Percentiles rank a stretch among this genome's conserved stretches.
Evolutionary conservation across 2,888 invertebrate species (phyloP).

Genomic region (Pyrgus malvae): DNA sequence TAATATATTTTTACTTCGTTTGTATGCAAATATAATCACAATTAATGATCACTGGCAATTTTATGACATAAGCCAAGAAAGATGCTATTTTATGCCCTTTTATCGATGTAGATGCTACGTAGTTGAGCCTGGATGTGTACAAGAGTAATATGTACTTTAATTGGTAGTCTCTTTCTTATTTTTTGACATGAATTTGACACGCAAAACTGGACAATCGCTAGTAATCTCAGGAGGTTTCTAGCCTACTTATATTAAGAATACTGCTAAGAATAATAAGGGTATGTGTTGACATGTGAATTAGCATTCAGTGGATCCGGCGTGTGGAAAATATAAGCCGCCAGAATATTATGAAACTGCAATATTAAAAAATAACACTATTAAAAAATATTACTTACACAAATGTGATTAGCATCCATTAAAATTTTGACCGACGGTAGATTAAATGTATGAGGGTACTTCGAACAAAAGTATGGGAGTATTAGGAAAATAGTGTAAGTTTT

Average conservation of each 20-base stretch:
- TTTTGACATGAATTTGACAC: conserved; percentile 13
- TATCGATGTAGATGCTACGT: too few relatives aligned
- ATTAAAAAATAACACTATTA: neutral
- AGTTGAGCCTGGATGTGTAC: too few relatives aligned
- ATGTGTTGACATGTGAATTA: conserved; percentile 70
- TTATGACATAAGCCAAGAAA: too few relatives aligned
- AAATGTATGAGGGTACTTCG: too few relatives aligned
- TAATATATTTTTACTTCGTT: neutral
- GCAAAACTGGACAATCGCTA: conserved; percentile 39
- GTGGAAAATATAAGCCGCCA: conserved; percentile 44
- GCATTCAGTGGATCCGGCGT: conserved; percentile 63
- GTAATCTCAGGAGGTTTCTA: conserved; percentile 73
- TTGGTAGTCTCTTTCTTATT: neutral
- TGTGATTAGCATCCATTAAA: too few relatives aligned
- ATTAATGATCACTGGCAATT: too few relatives aligned
- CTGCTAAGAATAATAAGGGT: conserved; percentile 63
- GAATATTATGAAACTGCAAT: neutral
- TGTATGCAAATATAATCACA: neutral
- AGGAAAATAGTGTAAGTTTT: too few relatives aligned
- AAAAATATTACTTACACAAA: neutral
- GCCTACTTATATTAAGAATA: conserved; percentile 76
- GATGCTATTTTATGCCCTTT: too few relatives aligned
- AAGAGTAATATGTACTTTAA: neutral
- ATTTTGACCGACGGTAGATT: too few relatives aligned
- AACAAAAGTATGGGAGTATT: too few relatives aligned